Evolutionary conservation across 2,113 vertebrate species (phyloP).

Genomic region (Pampusana beccarii): DNA sequence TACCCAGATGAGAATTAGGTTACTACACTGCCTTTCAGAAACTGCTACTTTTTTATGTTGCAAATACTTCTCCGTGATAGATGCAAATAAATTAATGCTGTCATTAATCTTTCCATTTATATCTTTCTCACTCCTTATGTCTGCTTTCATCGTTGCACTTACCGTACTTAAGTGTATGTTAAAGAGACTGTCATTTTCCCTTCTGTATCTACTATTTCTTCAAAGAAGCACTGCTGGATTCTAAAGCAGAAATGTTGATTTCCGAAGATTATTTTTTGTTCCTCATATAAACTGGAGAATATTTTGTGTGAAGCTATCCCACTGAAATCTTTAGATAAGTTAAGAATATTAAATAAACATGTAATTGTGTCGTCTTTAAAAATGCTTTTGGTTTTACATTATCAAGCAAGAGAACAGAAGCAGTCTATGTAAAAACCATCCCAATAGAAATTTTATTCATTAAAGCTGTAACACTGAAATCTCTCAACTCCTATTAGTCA

Average conservation of each 20-base stretch:
- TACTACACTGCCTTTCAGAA: slow-evolving; percentile 57
- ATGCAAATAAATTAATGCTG: slow-evolving; percentile 72
- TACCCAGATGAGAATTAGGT: slow-evolving; percentile 62
- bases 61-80: slow-evolving; percentile 50
- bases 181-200: slow-evolving; percentile 66
- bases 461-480: background rate
- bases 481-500: background rate
- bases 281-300: background rate
- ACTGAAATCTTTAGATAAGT: background rate
- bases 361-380: background rate
- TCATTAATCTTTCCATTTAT: slow-evolving; percentile 72
- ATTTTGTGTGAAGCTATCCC: background rate
- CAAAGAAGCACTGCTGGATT: slow-evolving; percentile 42
- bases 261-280: slow-evolving; percentile 29
- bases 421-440: background rate
- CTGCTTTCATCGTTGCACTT: slow-evolving; percentile 66
- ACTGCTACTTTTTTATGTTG: slow-evolving; percentile 53
- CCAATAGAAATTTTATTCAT: background rate
- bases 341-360: background rate
- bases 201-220: slow-evolving; percentile 60
- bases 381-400: background rate
- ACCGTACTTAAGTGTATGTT: slow-evolving; percentile 68
- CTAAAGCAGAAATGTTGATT: slow-evolving; percentile 18
- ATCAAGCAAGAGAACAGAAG: background rate
- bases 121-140: slow-evolving; percentile 70